Evolutionary conservation across 2,888 invertebrate species (phyloP).

Genomic region (Liopterus haemorrhoidalis): DNA sequence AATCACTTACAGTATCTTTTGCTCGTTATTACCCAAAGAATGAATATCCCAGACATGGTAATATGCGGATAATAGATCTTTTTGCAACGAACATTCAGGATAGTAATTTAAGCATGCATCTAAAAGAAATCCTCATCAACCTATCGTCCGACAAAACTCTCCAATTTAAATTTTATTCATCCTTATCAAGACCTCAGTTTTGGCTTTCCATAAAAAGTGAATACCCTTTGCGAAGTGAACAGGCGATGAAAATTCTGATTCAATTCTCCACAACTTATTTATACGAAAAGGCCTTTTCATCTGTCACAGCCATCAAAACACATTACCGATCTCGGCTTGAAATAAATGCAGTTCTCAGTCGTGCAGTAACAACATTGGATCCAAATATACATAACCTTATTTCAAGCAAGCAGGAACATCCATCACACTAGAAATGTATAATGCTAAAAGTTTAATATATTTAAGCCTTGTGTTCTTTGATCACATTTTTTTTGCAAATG

Average conservation of each 20-base stretch:
- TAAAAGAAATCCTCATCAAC: constrained; percentile 27
- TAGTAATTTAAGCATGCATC: constrained; percentile 26
- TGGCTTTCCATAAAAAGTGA: no score
- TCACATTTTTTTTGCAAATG: no score
- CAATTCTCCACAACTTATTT: constrained; percentile 15
- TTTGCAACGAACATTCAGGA: constrained; percentile 23
- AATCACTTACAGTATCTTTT: constrained; percentile 13
- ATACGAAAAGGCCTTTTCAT: constrained; percentile 9
- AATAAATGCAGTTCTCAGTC: constrained; percentile 6
- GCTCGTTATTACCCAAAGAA: constrained; percentile 21
- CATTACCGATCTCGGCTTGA: constrained; percentile 8
- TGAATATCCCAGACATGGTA: constrained; percentile 22
- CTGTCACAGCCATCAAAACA: constrained; percentile 16
- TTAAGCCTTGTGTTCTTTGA: no score
- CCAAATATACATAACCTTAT: no score
- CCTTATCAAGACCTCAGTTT: no score
- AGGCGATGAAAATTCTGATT: constrained; percentile 13
- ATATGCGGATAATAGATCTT: constrained; percentile 19
- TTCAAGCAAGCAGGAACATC: no score
- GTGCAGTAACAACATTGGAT: no score
- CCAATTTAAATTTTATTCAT: constrained; percentile 1
- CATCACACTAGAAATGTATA: no score
- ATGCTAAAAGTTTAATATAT: no score
- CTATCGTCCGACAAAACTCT: constrained; percentile 22
- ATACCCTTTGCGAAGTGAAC: no score